Evolutionary conservation across 2,888 invertebrate species (phyloP).

Genomic region (Diachrysia chrysitis): DNA sequence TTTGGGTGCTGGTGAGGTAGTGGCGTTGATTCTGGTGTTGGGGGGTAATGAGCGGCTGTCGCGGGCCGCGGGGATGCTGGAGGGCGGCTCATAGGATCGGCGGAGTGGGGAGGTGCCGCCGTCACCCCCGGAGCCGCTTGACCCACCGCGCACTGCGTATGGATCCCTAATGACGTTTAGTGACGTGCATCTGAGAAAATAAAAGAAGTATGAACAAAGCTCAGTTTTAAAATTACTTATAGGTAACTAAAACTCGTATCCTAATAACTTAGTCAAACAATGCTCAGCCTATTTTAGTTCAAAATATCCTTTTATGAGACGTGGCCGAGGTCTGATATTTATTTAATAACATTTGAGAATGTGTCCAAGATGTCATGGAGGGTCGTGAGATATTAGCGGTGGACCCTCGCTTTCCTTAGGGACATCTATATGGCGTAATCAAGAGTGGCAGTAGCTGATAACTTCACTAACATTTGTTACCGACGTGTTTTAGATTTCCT

Average conservation of each 20-base stretch:
- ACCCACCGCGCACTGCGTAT: conserved; percentile 88
- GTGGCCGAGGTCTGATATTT: conserved; percentile 22
- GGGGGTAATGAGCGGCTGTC: conserved; percentile 91
- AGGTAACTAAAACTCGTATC: neutral
- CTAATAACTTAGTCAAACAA: neutral
- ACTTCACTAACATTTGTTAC: conserved; percentile 14
- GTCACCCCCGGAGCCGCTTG: conserved; percentile 84
- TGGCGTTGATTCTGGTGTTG: conserved; percentile 90
- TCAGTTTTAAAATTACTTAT: neutral
- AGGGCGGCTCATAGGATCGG: conserved; percentile 80
- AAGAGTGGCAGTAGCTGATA: conserved; percentile 18
- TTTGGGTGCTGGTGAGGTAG: conserved; percentile 87
- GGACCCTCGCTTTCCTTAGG: conserved; percentile 12
- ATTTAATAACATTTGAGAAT: conserved; percentile 28
- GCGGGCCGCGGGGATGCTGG: conserved; percentile 79
- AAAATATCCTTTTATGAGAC: conserved; percentile 1
- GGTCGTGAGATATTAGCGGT: conserved; percentile 19
- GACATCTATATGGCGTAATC: conserved; percentile 30
- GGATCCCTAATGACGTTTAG: conserved; percentile 94
- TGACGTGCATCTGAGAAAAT: conserved; percentile 92
- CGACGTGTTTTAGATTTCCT: neutral
- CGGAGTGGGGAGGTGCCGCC: conserved; percentile 86
- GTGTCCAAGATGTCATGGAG: conserved; percentile 20
- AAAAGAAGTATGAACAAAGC: conserved; percentile 8
- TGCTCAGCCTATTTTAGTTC: neutral